A percentile compares a stretch with the other conserved stretches of the same genome.
Conservation (phyloP, 2,797 vertebrate genomes). For the Meda fulgida region DNA sequence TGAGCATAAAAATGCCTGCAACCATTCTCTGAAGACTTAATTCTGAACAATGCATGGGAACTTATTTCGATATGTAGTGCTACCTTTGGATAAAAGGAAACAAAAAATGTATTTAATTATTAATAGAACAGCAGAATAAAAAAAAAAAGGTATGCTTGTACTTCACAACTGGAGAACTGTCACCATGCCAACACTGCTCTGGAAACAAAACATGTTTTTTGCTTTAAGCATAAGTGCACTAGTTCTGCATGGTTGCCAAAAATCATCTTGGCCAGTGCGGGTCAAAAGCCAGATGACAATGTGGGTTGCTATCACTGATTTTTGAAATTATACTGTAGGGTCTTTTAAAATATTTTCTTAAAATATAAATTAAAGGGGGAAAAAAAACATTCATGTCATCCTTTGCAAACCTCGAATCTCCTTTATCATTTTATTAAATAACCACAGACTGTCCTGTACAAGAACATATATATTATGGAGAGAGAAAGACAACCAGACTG, state of each 20-base stretch:
- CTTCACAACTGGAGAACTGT: conserved; percentile 19
- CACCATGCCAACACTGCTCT: conserved; percentile 42
- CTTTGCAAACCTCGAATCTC: conserved; percentile 10
- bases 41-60: background rate
- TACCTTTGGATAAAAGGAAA: conserved; percentile 6
- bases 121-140: background rate
- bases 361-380: background rate
- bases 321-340: background rate
- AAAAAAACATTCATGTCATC: conserved; percentile 4
- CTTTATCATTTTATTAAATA: conserved; percentile 76
- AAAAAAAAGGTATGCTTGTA: conserved; percentile 5
- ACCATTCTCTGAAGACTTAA: background rate
- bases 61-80: background rate
- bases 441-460: conserved; percentile 68
- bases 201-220: background rate
- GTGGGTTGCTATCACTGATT: conserved; percentile 16
- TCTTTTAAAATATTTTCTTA: background rate
- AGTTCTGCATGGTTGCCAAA: conserved; percentile 1
- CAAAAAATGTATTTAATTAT: background rate
- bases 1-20: background rate
- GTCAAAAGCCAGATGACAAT: conserved; percentile 19
- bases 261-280: background rate
- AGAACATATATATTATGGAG: conserved; percentile 63
- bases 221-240: conserved; percentile 27
- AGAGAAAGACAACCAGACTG: conserved; percentile 51